phyloP scores from a whole-genome alignment of 1,140 invertebrate genomes.

The Drosophila triauraria region DNA sequence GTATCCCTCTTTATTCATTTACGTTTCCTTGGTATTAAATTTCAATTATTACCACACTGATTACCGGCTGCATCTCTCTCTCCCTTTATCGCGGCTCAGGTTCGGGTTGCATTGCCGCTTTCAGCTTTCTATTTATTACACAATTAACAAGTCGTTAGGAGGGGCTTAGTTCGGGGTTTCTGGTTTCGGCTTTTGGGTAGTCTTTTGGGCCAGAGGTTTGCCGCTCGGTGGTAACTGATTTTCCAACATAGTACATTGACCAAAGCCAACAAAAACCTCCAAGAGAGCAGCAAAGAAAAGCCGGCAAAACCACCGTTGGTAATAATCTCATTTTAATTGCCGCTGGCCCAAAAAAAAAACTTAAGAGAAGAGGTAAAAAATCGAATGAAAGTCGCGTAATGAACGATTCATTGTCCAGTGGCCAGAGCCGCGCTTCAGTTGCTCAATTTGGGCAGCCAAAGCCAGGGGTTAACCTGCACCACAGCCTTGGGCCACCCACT shows the following conservation, averaged over 20 bases:
- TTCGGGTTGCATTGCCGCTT: constrained; percentile 48
- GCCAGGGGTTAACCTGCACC: constrained; percentile 10
- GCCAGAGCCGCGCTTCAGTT: constrained; percentile 17
- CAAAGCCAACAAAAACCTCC: constrained; percentile 6
- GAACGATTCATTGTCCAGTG: constrained; percentile 45
- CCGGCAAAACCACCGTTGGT: constrained; percentile 37
- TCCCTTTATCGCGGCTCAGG: constrained; percentile 22
- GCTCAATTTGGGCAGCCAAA: constrained; percentile 12
- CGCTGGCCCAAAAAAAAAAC: constrained; percentile 36
- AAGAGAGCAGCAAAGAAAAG: constrained; percentile 13
- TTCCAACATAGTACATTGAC: constrained; percentile 33
- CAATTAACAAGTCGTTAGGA: constrained; percentile 80
- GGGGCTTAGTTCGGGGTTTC: constrained; percentile 45
- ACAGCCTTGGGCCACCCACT: constrained; percentile 28
- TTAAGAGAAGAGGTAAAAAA: constrained; percentile 21
- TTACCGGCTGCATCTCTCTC: constrained; percentile 12
- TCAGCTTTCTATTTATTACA: constrained; percentile 80
- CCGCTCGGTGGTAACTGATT: constrained; percentile 46
- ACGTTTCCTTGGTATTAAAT: constrained; percentile 52
- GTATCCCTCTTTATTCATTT: neutral
- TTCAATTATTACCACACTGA: constrained; percentile 77
- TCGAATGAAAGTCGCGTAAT: constrained; percentile 50
- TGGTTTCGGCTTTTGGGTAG: constrained; percentile 29
- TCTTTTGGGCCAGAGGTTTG: constrained; percentile 16
- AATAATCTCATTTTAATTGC: constrained; percentile 80